phyloP scores from a whole-genome alignment of 2,113 vertebrate species.

The Hystrix brachyura region DNA sequence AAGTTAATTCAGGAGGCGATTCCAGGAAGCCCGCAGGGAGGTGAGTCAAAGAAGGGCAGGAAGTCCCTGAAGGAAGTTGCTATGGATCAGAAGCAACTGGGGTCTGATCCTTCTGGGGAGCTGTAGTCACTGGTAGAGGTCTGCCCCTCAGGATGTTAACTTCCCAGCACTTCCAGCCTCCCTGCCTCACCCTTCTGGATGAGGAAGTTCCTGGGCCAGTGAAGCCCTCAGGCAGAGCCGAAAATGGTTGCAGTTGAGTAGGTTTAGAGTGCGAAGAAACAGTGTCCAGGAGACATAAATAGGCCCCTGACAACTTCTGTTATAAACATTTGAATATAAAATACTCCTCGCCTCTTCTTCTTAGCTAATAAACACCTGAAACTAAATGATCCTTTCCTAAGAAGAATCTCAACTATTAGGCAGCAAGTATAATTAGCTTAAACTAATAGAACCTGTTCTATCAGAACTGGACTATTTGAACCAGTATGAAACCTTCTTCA shows the following conservation, averaged over 20 bases:
- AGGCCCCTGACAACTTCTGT: background rate
- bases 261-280: background rate
- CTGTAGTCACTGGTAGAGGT: background rate
- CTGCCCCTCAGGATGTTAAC: background rate
- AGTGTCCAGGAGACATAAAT: background rate
- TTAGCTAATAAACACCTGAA: slow-evolving; percentile 50
- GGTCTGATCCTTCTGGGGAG: background rate
- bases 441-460: background rate
- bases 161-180: background rate
- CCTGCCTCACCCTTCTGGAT: background rate
- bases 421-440: slow-evolving; percentile 38
- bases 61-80: background rate
- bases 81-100: background rate
- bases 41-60: background rate
- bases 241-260: background rate
- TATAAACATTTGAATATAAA: slow-evolving; percentile 48
- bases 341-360: background rate
- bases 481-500: background rate
- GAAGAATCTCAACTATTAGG: background rate
- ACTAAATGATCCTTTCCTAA: slow-evolving; percentile 21
- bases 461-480: slow-evolving; percentile 24
- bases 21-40: background rate
- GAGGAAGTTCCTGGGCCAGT: background rate
- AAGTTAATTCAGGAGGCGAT: background rate
- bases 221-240: background rate